phyloP scores from a whole-genome alignment of 2,113 vertebrate genomes.

The Prunella himalayana region DNA sequence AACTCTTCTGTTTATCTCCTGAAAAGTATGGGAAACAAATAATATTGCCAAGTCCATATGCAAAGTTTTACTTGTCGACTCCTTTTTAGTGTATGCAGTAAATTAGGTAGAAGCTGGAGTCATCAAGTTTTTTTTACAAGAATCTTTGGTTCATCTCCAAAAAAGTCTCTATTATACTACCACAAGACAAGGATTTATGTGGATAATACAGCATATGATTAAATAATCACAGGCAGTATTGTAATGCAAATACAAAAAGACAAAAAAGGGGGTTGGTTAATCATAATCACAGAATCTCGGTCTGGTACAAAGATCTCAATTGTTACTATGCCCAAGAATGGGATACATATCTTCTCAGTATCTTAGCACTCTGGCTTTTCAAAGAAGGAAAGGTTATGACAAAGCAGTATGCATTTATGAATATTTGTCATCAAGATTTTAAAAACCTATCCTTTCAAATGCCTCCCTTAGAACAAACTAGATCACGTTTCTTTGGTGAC shows the following conservation, averaged over 20 bases:
- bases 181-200: not conserved
- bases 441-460: not conserved
- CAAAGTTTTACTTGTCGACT: not conserved
- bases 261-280: not conserved
- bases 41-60: not conserved
- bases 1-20: not conserved
- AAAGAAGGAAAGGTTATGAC: not conserved
- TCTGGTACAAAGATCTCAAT: not conserved
- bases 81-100: not conserved
- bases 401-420: not conserved
- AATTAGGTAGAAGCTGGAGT: not conserved
- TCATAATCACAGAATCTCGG: not conserved
- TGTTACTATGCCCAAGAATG: not conserved
- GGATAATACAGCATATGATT: not conserved
- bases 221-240: constrained; percentile 37
- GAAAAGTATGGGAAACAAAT: not conserved
- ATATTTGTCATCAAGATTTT: not conserved
- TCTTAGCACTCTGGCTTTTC: not conserved
- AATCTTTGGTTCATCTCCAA: not conserved
- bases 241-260: not conserved
- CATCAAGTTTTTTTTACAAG: not conserved
- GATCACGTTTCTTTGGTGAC: not conserved
- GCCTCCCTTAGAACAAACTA: not conserved
- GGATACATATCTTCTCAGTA: not conserved
- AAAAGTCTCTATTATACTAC: not conserved